Evolutionary conservation across 1,140 invertebrate species (phyloP).

Genomic region (Mycetomoellerius zeteki): DNA sequence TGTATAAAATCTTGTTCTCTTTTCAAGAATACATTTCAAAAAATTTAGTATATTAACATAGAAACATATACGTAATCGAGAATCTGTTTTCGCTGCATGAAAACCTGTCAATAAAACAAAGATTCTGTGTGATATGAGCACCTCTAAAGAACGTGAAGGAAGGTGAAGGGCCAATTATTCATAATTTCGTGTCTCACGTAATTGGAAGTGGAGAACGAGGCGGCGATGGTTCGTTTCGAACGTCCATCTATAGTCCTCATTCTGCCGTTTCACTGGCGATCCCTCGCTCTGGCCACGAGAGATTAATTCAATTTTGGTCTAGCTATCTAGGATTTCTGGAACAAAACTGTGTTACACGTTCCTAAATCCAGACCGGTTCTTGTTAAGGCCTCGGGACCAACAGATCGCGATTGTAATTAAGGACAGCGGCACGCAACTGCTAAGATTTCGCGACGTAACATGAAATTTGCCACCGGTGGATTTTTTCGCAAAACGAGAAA

Average conservation of each 20-base stretch:
- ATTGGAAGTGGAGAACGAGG: constrained; percentile 64
- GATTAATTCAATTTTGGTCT: constrained; percentile 71
- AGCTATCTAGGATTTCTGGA: constrained; percentile 34
- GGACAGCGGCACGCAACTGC: not conserved
- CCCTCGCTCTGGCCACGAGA: constrained; percentile 13
- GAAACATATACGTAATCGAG: not conserved
- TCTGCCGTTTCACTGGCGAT: constrained; percentile 37
- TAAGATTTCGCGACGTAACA: constrained; percentile 1
- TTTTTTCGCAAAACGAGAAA: constrained; percentile 5
- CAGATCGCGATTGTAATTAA: constrained; percentile 25
- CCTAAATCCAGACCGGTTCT: constrained; percentile 51
- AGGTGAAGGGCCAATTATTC: constrained; percentile 71
- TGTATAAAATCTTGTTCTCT: not conserved
- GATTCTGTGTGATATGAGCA: constrained; percentile 44
- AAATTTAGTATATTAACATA: not conserved
- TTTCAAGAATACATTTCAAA: constrained; percentile 1
- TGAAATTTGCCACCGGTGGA: constrained; percentile 17
- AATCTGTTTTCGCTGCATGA: constrained; percentile 60
- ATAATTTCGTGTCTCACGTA: constrained; percentile 73
- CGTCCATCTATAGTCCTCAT: constrained; percentile 1
- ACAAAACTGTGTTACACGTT: constrained; percentile 35
- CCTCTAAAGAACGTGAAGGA: constrained; percentile 61
- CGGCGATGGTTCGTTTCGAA: constrained; percentile 50
- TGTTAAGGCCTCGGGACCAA: constrained; percentile 21
- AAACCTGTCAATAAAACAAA: constrained; percentile 59